phyloP scores from a whole-genome alignment of 1,140 invertebrate genomes.

The Odontomachus brunneus region DNA sequence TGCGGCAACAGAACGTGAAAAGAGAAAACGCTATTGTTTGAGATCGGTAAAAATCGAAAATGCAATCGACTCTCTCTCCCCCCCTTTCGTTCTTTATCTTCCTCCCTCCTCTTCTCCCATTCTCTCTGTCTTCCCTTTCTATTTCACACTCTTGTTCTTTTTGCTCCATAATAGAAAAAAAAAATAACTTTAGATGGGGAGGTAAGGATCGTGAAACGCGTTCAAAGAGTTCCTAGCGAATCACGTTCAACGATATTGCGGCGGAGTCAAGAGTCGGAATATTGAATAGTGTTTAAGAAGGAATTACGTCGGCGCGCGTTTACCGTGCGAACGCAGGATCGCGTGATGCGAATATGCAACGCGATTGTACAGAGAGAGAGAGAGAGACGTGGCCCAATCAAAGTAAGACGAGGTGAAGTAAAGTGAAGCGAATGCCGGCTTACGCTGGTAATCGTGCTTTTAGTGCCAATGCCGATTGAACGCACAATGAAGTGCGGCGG shows the following conservation, averaged over 20 bases:
- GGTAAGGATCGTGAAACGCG: not conserved
- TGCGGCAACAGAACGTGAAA: not conserved
- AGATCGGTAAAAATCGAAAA: not conserved
- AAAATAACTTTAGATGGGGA: too few species aligned
- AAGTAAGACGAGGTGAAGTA: too few species aligned
- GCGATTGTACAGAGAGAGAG: constrained; percentile 23
- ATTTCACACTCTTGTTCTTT: too few species aligned
- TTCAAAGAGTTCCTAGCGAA: too few species aligned
- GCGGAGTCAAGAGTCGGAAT: constrained; percentile 23
- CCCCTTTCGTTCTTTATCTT: too few species aligned
- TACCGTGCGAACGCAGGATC: constrained; percentile 30
- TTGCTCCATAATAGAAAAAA: too few species aligned
- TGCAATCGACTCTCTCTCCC: too few species aligned
- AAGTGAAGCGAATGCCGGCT: not conserved
- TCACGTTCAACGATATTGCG: constrained; percentile 18
- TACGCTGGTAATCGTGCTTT: constrained; percentile 47
- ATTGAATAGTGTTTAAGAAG: constrained; percentile 51
- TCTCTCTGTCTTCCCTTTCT: too few species aligned
- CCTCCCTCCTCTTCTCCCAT: too few species aligned
- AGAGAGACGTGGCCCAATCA: too few species aligned
- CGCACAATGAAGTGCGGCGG: constrained; percentile 1
- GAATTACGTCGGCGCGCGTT: constrained; percentile 37
- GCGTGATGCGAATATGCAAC: constrained; percentile 52
- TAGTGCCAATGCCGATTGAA: constrained; percentile 48
- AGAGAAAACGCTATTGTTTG: not conserved